A percentile compares a stretch with the other conserved stretches of the same genome.
phyloP scores from a whole-genome alignment of 2,113 vertebrate species.

The Zosterops lateralis region DNA sequence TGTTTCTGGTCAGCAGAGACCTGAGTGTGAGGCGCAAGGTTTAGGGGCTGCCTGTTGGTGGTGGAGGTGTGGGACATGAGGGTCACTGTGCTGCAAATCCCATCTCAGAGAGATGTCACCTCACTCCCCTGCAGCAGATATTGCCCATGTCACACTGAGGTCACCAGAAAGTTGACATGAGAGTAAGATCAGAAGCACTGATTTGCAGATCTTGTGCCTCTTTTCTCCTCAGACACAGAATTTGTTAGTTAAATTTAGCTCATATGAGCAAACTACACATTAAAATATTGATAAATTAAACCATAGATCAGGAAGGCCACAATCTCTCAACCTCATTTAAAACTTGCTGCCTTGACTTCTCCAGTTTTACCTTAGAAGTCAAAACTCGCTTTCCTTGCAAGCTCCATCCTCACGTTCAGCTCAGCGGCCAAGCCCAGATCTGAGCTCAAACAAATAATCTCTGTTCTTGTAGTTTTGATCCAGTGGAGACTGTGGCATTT shows the following conservation, averaged over 20 bases:
- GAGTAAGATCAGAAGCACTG: background rate
- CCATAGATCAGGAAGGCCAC: background rate
- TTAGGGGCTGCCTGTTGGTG: background rate
- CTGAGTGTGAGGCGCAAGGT: background rate
- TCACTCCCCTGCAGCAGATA: background rate
- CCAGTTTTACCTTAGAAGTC: background rate
- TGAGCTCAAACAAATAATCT: background rate
- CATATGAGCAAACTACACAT: background rate
- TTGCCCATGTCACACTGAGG: background rate
- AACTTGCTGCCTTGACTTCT: background rate
- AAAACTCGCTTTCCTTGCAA: background rate
- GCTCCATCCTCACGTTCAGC: background rate
- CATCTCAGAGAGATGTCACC: background rate
- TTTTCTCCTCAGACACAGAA: background rate
- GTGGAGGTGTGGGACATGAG: background rate
- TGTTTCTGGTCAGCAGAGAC: background rate
- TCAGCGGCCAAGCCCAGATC: background rate
- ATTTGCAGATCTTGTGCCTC: background rate
- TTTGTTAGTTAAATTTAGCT: background rate
- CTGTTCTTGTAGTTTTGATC: background rate
- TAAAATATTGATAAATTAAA: background rate
- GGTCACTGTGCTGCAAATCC: background rate
- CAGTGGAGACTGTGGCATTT: constrained; percentile 43
- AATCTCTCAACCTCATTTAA: background rate
- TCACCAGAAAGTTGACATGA: background rate